Evolutionary conservation across 2,113 vertebrate species (phyloP).

Genomic region (Rhynchomys soricoides): DNA sequence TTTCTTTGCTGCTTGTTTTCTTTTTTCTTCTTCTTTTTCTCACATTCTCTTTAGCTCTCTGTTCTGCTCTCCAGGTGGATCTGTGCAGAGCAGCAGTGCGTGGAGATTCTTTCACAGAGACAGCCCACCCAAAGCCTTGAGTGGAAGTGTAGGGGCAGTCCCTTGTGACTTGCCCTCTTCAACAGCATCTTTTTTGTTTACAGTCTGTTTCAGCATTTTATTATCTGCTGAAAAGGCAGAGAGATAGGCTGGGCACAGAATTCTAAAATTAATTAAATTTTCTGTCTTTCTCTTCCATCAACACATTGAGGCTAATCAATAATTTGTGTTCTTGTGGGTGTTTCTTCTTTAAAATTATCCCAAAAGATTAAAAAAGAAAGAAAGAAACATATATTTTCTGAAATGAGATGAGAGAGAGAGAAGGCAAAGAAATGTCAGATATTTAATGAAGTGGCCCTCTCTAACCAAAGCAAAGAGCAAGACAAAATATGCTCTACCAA

Average conservation of each 20-base stretch:
- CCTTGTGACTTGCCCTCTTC: not conserved
- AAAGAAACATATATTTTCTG: not conserved
- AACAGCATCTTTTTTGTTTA: not conserved
- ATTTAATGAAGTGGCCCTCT: not conserved
- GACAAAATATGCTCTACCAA: not conserved
- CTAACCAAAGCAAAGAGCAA: not conserved
- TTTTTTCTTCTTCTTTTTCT: too few species aligned
- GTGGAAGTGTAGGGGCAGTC: not conserved
- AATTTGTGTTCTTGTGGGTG: not conserved
- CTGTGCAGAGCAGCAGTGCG: not conserved
- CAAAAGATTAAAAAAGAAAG: not conserved
- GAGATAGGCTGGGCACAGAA: not conserved
- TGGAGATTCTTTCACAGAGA: not conserved
- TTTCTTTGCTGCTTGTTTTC: not conserved
- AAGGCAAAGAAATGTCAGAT: not conserved
- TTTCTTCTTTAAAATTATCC: conserved; percentile 18
- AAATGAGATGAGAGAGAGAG: not conserved
- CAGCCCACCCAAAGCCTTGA: not conserved
- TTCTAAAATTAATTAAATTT: conserved; percentile 38
- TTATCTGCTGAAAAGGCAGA: not conserved
- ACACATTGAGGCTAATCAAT: not conserved
- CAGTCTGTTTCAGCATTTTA: not conserved
- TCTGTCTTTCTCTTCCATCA: conserved; percentile 12
- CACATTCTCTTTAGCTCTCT: not conserved
- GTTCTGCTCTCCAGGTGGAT: not conserved